Conservation (phyloP, 2,797 vertebrate genomes). For the Hozukius guyotensis region DNA sequence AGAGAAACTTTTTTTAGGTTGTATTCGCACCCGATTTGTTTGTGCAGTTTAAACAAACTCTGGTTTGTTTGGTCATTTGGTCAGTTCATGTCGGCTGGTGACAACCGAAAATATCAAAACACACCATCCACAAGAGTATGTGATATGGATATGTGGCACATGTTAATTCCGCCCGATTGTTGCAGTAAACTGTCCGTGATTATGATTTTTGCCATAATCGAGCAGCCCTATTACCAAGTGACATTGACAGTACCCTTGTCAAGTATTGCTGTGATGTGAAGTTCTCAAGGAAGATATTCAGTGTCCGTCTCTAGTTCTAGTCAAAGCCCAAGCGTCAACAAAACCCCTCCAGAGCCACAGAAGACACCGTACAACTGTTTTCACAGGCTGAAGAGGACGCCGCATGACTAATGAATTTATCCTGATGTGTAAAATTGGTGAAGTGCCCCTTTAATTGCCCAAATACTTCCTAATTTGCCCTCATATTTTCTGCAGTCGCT, state of each 20-base stretch:
- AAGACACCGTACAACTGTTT: background rate
- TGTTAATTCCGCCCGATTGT: background rate
- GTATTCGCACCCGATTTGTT: constrained; percentile 10
- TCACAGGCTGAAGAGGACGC: background rate
- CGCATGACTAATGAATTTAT: background rate
- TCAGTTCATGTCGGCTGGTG: background rate
- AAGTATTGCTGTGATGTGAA: too few relatives aligned
- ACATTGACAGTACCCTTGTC: too few relatives aligned
- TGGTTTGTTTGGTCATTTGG: constrained; percentile 3
- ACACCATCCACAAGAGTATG: background rate
- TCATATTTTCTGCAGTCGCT: background rate
- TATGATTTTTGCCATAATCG: background rate
- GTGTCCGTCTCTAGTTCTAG: background rate
- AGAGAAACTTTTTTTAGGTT: constrained; percentile 8
- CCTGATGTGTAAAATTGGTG: background rate
- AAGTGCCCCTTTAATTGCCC: background rate
- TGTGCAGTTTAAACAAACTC: background rate
- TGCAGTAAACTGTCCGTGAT: background rate
- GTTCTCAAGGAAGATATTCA: background rate
- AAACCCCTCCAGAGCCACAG: background rate
- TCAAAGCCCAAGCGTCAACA: too few relatives aligned
- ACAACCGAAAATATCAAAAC: background rate
- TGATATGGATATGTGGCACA: background rate
- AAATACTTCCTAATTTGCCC: background rate
- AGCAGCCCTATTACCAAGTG: too few relatives aligned